Evolutionary conservation across 2,113 vertebrate species (phyloP).

Genomic region (Chinchilla lanigera): DNA sequence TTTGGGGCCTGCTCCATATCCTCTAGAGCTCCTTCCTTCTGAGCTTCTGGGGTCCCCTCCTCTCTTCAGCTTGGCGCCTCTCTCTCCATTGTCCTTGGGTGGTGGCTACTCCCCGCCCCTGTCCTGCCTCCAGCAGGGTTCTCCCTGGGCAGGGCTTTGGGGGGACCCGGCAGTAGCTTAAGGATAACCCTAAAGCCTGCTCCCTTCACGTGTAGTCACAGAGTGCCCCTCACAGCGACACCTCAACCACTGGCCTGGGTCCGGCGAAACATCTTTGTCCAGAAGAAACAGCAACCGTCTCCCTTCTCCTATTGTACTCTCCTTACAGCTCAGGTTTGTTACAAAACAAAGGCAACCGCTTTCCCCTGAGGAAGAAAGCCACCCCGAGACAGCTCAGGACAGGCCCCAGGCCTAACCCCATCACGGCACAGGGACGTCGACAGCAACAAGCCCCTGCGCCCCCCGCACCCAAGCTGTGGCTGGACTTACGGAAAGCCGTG

Average conservation of each 20-base stretch:
- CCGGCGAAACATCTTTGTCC: neutral
- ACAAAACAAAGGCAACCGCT: conserved; percentile 1
- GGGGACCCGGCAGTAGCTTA: neutral
- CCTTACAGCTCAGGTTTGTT: neutral
- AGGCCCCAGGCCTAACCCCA: too few species aligned
- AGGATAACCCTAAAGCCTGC: neutral
- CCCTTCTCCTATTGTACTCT: neutral
- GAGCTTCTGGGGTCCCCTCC: neutral
- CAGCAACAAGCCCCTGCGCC: rapidly evolving
- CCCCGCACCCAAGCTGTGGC: rapidly evolving
- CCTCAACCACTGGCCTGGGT: neutral
- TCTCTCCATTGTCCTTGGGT: too few species aligned
- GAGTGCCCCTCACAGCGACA: neutral
- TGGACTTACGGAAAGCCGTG: conserved; percentile 96
- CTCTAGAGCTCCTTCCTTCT: neutral
- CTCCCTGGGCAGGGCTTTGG: neutral
- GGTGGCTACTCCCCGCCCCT: neutral
- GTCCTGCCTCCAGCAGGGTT: neutral
- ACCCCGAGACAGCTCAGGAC: too few species aligned
- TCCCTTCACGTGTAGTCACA: neutral
- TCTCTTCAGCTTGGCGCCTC: neutral
- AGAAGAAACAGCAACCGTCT: neutral
- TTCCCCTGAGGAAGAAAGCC: neutral
- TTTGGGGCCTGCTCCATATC: neutral
- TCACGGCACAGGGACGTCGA: rapidly evolving